Percentiles rank a stretch among this genome's conserved stretches.
phyloP scores from a whole-genome alignment of 2,888 invertebrate genomes.

The Noctua janthina region DNA sequence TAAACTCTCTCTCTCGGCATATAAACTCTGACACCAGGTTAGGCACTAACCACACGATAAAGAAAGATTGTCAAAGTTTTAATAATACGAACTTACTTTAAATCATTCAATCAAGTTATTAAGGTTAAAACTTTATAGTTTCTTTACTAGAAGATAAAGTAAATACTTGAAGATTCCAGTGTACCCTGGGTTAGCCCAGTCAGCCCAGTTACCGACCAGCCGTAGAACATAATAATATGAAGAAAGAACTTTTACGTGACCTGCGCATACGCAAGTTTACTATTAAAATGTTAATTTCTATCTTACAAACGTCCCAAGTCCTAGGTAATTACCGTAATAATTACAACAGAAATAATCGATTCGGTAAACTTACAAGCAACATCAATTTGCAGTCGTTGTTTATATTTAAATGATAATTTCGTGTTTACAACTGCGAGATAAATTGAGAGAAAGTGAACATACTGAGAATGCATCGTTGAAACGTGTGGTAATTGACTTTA shows the following conservation, averaged over 20 bases:
- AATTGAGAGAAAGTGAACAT: conserved; percentile 60
- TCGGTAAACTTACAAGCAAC: conserved; percentile 28
- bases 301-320: neutral
- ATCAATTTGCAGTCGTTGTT: conserved; percentile 48
- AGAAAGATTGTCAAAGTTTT: no score
- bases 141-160: neutral
- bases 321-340: conserved; percentile 10
- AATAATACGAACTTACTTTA: neutral
- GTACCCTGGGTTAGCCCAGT: neutral
- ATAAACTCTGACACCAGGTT: no score
- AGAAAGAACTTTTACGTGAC: neutral
- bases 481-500: conserved; percentile 56
- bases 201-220: neutral
- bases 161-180: neutral
- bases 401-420: conserved; percentile 47
- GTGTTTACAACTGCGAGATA: conserved; percentile 52
- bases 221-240: neutral
- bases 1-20: no score
- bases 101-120: neutral
- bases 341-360: conserved; percentile 30
- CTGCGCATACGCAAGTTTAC: neutral
- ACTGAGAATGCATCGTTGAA: conserved; percentile 40
- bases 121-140: neutral
- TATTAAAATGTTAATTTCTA: neutral
- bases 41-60: no score